Evolutionary conservation across 35 echinoderm and acorn worm species (phyloP).

Genomic region (Lytechinus pictus): DNA sequence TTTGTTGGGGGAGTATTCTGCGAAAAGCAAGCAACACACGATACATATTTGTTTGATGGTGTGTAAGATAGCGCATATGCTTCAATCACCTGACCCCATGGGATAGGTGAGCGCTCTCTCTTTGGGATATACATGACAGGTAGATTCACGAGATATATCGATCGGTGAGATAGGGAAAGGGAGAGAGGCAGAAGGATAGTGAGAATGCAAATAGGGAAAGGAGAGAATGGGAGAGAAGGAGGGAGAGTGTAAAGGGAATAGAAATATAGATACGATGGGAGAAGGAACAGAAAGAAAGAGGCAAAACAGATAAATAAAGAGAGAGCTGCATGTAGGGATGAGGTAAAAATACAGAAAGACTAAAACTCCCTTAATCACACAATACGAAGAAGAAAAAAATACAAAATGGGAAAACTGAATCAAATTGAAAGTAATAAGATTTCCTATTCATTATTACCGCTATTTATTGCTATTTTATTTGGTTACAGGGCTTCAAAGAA

Average conservation of each 20-base stretch:
- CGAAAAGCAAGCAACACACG: background rate
- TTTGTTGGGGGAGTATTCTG: background rate
- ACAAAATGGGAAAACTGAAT: too few species aligned
- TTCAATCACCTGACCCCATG: background rate
- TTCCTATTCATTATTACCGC: too few species aligned
- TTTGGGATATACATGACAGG: background rate
- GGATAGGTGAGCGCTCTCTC: background rate
- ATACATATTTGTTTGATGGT: constrained; percentile 6
- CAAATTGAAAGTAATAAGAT: too few species aligned
- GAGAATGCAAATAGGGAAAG: background rate
- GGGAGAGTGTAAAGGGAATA: background rate
- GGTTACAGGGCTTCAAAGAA: too few species aligned
- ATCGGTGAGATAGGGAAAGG: background rate
- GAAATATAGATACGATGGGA: too few species aligned
- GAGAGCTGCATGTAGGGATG: too few species aligned
- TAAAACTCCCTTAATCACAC: too few species aligned
- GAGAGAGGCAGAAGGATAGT: background rate
- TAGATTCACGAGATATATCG: background rate
- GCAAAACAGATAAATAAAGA: too few species aligned
- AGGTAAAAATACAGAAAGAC: too few species aligned
- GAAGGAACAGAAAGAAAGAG: background rate
- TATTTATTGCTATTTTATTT: too few species aligned
- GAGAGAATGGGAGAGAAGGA: background rate
- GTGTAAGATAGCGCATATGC: background rate
- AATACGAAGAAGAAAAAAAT: too few species aligned